Evolutionary conservation across 2,797 vertebrate species (phyloP).

Genomic region (Phoebastria nigripes): DNA sequence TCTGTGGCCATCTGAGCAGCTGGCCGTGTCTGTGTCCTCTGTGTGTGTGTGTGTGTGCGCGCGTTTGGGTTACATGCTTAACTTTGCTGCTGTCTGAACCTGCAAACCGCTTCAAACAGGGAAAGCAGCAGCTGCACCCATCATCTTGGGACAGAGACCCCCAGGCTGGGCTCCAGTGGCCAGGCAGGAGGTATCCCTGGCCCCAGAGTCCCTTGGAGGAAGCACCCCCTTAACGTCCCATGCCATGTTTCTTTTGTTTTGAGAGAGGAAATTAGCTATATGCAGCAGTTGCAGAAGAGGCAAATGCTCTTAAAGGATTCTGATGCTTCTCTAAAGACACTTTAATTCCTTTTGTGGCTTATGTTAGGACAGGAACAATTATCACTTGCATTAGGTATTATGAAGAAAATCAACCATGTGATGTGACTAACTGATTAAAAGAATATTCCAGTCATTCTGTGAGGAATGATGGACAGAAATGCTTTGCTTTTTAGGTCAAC

Average conservation of each 20-base stretch:
- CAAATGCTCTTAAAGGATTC: neutral
- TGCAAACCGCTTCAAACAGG: neutral
- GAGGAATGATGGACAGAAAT: neutral
- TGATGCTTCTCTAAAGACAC: neutral
- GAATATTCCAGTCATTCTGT: neutral
- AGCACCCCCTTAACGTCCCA: neutral
- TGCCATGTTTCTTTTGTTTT: neutral
- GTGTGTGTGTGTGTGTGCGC: neutral
- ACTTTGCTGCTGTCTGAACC: neutral
- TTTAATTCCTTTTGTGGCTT: neutral
- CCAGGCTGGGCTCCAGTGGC: fast-evolving
- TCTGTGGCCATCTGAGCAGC: neutral
- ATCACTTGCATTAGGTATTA: neutral
- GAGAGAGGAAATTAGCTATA: neutral
- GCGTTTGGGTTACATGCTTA: neutral
- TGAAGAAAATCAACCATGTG: neutral
- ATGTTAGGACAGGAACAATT: neutral
- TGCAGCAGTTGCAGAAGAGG: neutral
- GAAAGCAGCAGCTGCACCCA: neutral
- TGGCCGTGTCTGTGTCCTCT: neutral
- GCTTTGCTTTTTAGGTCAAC: neutral
- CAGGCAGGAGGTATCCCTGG: neutral
- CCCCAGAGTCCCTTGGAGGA: neutral
- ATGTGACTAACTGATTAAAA: neutral
- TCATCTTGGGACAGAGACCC: neutral